phyloP scores from a whole-genome alignment of 2,888 invertebrate species.

The Sisyra terminalis region DNA sequence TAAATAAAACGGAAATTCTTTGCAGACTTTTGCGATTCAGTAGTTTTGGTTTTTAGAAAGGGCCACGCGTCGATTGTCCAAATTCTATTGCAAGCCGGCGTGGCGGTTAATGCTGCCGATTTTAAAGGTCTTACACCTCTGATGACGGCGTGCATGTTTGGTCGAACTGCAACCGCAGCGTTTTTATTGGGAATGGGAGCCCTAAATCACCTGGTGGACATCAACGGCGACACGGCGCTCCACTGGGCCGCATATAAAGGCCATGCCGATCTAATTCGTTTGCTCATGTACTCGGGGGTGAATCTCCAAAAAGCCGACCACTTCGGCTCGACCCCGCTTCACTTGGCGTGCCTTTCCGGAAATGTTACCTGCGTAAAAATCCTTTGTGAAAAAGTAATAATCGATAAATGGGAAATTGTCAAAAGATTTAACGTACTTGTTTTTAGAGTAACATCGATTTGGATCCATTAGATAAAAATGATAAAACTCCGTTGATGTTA shows the following conservation, averaged over 20 bases:
- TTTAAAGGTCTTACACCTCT: slow-evolving; percentile 80
- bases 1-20: background rate
- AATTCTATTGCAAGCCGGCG: slow-evolving; percentile 58
- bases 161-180: slow-evolving; percentile 76
- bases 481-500: slow-evolving; percentile 79
- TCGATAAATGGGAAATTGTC: too few relatives aligned
- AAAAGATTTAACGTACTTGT: too few relatives aligned
- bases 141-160: slow-evolving; percentile 89
- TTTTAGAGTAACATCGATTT: slow-evolving; percentile 67
- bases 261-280: slow-evolving; percentile 70
- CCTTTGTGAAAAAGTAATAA: slow-evolving; percentile 70
- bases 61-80: slow-evolving; percentile 85
- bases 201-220: slow-evolving; percentile 68
- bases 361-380: slow-evolving; percentile 74
- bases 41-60: slow-evolving; percentile 35
- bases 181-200: slow-evolving; percentile 84
- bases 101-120: slow-evolving; percentile 78
- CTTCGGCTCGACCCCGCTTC: slow-evolving; percentile 82
- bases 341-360: slow-evolving; percentile 77
- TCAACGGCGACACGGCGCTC: slow-evolving; percentile 82
- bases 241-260: slow-evolving; percentile 94
- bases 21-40: background rate
- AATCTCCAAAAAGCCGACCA: slow-evolving; percentile 81
- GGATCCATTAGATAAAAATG: slow-evolving; percentile 78
- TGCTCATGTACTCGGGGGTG: slow-evolving; percentile 82